Evolutionary conservation across 2,888 invertebrate genomes (phyloP), one percentile per base, ranked within the genome.

Genomic region (Apocheima hispidaria): DNA sequence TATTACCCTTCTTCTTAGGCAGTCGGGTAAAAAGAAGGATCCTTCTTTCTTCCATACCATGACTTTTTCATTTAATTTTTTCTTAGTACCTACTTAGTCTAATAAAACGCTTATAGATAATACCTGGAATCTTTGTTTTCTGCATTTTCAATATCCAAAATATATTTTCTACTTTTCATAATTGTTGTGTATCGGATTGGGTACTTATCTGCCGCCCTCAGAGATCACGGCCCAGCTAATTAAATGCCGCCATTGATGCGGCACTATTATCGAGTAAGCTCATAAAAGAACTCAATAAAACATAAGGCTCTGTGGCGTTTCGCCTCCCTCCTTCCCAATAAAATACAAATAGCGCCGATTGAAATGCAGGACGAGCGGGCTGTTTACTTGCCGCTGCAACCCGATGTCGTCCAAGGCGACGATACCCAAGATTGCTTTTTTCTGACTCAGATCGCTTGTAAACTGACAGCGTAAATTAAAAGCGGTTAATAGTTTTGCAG

Each of bases 311-410:
- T 78, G 82, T 81, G 78, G 72, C 74, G 77, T 78, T 79, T 78
- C 81, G 78, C 74, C 78, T 73, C 71, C 75, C 77, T 77, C 50
- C 78, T 78, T 84, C 82, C 81, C 90, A 88, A 90, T 91, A 90
- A 90, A 90, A 88, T 86, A 90, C 88, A 91, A 90, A 90, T 87
- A 88, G 82, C 83, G 70, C 75, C 88, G 87, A 90, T 91, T 90
- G 91, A 90, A 91, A 90, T 89, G 87, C 91, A 90, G 87, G 87
- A 86, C 87, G 82, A 82, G 75, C 74, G 74, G 75, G 77, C 82
- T 88, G 88, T 90, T 90, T 90, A 86, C 89, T 88, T 82, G 84
- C 81, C 80, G 70, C 49, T 65, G 73, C 74, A 66, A 35, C 44
- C 60, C 71, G 73, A 71, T 80, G 81, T 77, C 82, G 79, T 77